A percentile compares a stretch with the other conserved stretches of the same genome.
These are phyloP conservation scores for Timandra comae DNA, from an alignment of 2,888 invertebrate genomes.

Conservation along the genomic window DNA sequence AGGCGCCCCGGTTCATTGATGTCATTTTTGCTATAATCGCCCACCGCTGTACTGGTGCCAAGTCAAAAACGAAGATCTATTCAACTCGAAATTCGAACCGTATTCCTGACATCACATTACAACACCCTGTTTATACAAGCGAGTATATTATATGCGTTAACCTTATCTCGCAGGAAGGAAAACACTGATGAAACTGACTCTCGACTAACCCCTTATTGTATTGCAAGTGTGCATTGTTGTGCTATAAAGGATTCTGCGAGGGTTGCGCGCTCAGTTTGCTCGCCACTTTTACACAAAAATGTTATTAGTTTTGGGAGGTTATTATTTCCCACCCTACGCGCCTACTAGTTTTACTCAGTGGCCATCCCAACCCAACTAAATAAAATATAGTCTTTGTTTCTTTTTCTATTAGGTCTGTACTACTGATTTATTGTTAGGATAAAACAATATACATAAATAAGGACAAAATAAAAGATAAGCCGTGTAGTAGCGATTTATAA, in stretches of 20 bases:
- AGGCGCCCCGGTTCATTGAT: constrained; percentile 58
- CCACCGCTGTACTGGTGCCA: constrained; percentile 29
- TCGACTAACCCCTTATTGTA: constrained; percentile 55
- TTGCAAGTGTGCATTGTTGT: constrained; percentile 63
- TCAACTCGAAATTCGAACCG: constrained; percentile 23
- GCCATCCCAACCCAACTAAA: constrained; percentile 28
- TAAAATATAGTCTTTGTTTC: too few species aligned
- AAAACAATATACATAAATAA: too few species aligned
- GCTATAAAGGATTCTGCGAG: constrained; percentile 56
- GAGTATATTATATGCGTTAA: constrained; percentile 21
- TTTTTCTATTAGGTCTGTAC: too few species aligned
- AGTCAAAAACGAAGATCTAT: constrained; percentile 30
- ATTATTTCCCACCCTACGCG: constrained; percentile 58
- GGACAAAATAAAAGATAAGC: too few species aligned
- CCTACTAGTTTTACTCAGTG: constrained; percentile 48
- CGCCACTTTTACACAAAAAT: constrained; percentile 69
- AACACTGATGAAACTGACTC: constrained; percentile 44
- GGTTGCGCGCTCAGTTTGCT: constrained; percentile 55
- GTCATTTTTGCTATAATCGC: constrained; percentile 55
- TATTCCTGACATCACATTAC: constrained; percentile 21
- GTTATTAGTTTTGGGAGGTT: constrained; percentile 73
- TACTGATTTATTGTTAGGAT: too few species aligned
- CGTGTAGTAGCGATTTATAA: too few species aligned
- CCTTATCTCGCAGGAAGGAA: constrained; percentile 39
- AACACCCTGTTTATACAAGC: constrained; percentile 13